Evolutionary conservation across 2,888 invertebrate genomes (phyloP).

Genomic region (Aporophyla nigra): DNA sequence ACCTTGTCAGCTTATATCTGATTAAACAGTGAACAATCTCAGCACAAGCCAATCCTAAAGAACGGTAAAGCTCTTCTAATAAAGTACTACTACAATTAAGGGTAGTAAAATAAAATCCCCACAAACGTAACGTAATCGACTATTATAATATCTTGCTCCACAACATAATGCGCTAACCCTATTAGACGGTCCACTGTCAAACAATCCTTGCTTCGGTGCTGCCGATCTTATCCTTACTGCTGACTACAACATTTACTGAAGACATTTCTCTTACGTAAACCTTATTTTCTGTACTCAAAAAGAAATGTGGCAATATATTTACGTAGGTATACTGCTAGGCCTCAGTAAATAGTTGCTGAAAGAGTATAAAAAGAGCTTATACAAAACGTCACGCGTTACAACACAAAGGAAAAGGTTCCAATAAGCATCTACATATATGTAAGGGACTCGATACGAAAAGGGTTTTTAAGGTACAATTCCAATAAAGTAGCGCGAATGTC

Average conservation of each 20-base stretch:
- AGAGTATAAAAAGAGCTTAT: constrained; percentile 76
- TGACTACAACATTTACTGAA: constrained; percentile 49
- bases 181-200: constrained; percentile 51
- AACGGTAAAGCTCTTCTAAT: background rate
- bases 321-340: constrained; percentile 68
- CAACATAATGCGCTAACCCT: constrained; percentile 31
- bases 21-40: too few species aligned
- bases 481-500: constrained; percentile 81
- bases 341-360: constrained; percentile 75
- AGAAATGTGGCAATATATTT: constrained; percentile 69
- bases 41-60: background rate
- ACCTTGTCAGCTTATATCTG: too few species aligned
- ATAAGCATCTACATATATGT: constrained; percentile 81
- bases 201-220: constrained; percentile 29
- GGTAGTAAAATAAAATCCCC: background rate
- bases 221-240: constrained; percentile 32
- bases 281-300: constrained; percentile 65
- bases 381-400: constrained; percentile 79
- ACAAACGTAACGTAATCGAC: constrained; percentile 9
- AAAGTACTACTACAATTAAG: background rate
- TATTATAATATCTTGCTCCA: constrained; percentile 34
- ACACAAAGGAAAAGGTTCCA: constrained; percentile 81
- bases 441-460: constrained; percentile 77
- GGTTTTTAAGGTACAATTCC: constrained; percentile 85
- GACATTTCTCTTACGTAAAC: constrained; percentile 59